phyloP scores from a whole-genome alignment of 2,113 vertebrate genomes.

The Gavialis gangeticus region DNA sequence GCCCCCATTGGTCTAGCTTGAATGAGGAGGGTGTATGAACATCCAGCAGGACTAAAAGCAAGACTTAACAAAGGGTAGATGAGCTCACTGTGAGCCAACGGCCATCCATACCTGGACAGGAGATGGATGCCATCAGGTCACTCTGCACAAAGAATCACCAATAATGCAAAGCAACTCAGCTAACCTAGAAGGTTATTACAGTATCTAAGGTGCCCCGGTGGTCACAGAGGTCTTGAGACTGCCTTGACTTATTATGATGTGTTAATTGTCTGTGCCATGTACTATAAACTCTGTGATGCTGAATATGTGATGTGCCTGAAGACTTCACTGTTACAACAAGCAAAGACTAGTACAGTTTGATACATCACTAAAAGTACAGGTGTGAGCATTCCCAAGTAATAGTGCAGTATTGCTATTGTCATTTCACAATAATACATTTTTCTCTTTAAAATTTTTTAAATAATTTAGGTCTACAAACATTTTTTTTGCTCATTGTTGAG shows the following conservation, averaged over 20 bases:
- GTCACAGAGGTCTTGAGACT: no score
- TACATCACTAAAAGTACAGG: neutral
- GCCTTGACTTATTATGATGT: neutral
- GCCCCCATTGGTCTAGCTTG: no score
- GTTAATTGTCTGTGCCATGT: fast-evolving
- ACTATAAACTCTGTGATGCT: neutral
- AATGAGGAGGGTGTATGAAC: no score
- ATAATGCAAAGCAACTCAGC: no score
- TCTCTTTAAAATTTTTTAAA: neutral
- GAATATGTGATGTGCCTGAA: neutral
- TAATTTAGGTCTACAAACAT: neutral
- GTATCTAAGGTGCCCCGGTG: no score
- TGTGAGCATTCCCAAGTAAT: neutral
- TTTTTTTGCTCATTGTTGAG: neutral
- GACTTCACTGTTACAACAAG: neutral
- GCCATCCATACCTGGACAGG: no score
- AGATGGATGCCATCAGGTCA: no score
- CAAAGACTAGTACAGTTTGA: neutral
- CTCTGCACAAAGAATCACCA: no score
- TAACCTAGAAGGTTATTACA: no score
- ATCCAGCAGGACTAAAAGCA: no score
- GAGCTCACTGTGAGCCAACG: no score
- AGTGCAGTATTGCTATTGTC: neutral
- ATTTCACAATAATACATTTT: neutral
- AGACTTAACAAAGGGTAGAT: no score